Evolutionary conservation across 2,797 vertebrate species (phyloP).

Genomic region (Siniperca obscura): DNA sequence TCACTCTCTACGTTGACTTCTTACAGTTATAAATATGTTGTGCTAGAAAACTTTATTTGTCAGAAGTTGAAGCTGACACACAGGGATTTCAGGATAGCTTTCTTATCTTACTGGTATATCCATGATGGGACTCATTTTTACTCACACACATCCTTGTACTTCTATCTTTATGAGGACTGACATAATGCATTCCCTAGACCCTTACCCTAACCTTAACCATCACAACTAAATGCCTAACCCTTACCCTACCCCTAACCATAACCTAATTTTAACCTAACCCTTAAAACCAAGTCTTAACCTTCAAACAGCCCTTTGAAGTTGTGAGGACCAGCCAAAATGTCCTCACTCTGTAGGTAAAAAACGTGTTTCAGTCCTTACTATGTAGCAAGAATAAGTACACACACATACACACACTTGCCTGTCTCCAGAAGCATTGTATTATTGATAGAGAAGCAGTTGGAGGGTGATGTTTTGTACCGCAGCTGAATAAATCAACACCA

Average conservation of each 20-base stretch:
- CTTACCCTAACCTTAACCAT: no score
- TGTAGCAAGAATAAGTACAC: background rate
- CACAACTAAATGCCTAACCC: no score
- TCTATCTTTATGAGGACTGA: no score
- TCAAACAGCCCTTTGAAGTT: no score
- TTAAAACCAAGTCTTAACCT: no score
- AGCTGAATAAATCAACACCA: conserved; percentile 75
- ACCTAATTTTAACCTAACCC: no score
- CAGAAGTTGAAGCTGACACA: conserved; percentile 40
- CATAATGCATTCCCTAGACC: no score
- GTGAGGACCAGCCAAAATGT: no score
- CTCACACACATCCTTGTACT: background rate
- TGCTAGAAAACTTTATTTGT: conserved; percentile 32
- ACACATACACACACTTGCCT: conserved; percentile 39
- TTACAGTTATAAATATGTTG: background rate
- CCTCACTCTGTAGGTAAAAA: no score
- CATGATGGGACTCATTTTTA: background rate
- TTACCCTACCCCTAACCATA: no score
- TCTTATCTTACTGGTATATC: conserved; percentile 40
- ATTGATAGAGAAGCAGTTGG: conserved; percentile 74
- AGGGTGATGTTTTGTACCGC: conserved; percentile 71
- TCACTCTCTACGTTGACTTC: background rate
- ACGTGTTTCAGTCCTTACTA: no score
- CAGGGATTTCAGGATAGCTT: conserved; percentile 35
- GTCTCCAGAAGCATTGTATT: conserved; percentile 69